Evolutionary conservation across 2,888 invertebrate species (phyloP).

Genomic region (Anagyrus pseudococci): DNA sequence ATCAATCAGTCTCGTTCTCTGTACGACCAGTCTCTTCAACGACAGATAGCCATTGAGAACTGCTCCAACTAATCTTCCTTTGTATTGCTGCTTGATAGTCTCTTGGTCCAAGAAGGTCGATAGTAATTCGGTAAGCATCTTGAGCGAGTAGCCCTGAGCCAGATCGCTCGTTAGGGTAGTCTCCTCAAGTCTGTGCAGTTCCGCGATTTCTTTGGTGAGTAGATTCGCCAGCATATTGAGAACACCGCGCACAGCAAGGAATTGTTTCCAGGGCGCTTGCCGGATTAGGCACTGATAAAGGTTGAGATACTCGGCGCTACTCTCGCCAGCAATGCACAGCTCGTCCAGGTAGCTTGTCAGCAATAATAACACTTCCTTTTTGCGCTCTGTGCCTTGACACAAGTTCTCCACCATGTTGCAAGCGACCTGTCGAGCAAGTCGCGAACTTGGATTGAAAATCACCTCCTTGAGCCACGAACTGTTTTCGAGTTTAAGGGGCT

Average conservation of each 20-base stretch:
- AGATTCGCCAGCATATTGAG: slow-evolving; percentile 84
- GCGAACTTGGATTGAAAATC: slow-evolving; percentile 89
- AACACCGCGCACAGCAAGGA: slow-evolving; percentile 86
- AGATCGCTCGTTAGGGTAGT: slow-evolving; percentile 92
- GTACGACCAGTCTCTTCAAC: slow-evolving; percentile 87
- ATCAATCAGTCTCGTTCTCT: slow-evolving; percentile 92
- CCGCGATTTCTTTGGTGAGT: slow-evolving; percentile 86
- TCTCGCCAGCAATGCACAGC: slow-evolving; percentile 87
- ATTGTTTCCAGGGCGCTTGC: slow-evolving; percentile 92
- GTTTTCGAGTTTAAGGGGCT: slow-evolving; percentile 70
- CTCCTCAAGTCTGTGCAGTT: slow-evolving; percentile 87
- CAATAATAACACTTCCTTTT: slow-evolving; percentile 80
- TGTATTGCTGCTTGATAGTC: slow-evolving; percentile 88
- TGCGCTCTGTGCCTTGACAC: slow-evolving; percentile 73
- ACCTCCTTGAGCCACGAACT: slow-evolving; percentile 91
- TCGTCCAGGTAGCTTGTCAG: slow-evolving; percentile 88
- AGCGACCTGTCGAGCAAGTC: slow-evolving; percentile 86
- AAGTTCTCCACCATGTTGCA: slow-evolving; percentile 88
- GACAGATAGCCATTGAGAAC: slow-evolving; percentile 94
- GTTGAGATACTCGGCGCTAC: slow-evolving; percentile 87
- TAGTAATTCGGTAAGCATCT: slow-evolving; percentile 87
- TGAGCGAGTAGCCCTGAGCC: slow-evolving; percentile 91
- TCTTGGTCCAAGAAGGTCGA: slow-evolving; percentile 88
- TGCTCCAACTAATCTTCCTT: slow-evolving; percentile 85
- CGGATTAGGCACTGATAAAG: slow-evolving; percentile 86